Conservation (phyloP, 2,888 invertebrate genomes). For the Neuroscelio doddi region DNA sequence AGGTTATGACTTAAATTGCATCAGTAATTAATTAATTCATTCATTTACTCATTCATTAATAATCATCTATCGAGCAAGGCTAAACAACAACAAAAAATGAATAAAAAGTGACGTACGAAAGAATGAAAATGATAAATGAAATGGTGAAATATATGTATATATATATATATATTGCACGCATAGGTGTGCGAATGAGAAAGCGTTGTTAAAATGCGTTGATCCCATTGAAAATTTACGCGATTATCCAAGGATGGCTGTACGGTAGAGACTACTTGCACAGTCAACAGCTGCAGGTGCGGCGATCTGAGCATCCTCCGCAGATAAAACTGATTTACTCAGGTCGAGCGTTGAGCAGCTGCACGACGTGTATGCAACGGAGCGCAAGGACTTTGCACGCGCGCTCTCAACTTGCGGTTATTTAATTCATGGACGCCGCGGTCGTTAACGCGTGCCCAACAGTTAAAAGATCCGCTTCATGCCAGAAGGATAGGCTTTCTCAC, state of each 20-base stretch:
- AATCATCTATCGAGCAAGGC: too few species aligned
- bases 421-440: constrained; percentile 53
- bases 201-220: neutral
- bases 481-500: neutral
- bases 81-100: neutral
- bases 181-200: neutral
- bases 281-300: constrained; percentile 2
- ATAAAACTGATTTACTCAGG: constrained; percentile 36
- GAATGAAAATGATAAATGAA: neutral
- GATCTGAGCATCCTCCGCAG: constrained; percentile 8
- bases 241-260: neutral
- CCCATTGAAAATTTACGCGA: constrained; percentile 6
- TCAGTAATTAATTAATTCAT: too few species aligned
- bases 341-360: constrained; percentile 45
- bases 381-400: constrained; percentile 14
- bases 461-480: constrained; percentile 29
- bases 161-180: neutral
- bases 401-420: constrained; percentile 45
- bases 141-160: neutral
- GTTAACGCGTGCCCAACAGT: constrained; percentile 53
- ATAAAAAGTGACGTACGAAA: neutral
- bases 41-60: too few species aligned
- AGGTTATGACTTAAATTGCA: too few species aligned
- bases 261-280: neutral
- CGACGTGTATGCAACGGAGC: constrained; percentile 47